A percentile compares a stretch with the other conserved stretches of the same genome.
These are phyloP conservation scores for Valencia hispanica DNA, from an alignment of 2,797 vertebrate genomes.

Conservation along the genomic window DNA sequence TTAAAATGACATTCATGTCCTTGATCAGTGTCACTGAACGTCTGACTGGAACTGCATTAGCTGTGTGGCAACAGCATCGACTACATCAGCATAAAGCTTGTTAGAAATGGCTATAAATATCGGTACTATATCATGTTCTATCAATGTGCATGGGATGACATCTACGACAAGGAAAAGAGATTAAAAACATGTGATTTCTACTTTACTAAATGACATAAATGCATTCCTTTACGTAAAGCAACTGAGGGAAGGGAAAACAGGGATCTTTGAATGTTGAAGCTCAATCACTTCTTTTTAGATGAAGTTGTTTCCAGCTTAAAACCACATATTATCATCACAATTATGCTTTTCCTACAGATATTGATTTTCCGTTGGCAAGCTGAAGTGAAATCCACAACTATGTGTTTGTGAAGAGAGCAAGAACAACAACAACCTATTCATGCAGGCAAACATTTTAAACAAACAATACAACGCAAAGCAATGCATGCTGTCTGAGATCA, in stretches of 20 bases:
- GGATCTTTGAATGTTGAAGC: slow-evolving; percentile 30
- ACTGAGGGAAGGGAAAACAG: background rate
- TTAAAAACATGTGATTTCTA: background rate
- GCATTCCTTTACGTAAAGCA: slow-evolving; percentile 40
- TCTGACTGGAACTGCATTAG: background rate
- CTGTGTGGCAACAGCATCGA: background rate
- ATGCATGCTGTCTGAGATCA: background rate
- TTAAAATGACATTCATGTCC: background rate
- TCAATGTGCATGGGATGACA: background rate
- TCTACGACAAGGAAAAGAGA: background rate
- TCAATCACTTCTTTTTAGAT: slow-evolving; percentile 27
- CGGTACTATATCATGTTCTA: background rate
- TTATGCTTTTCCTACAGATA: slow-evolving; percentile 23
- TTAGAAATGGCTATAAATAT: background rate
- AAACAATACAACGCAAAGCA: background rate
- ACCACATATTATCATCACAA: background rate
- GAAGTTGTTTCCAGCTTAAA: slow-evolving; percentile 13
- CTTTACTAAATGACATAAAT: slow-evolving; percentile 31
- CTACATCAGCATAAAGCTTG: background rate
- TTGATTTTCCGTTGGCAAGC: slow-evolving; percentile 35
- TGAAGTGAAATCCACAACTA: slow-evolving; percentile 10
- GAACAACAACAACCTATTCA: slow-evolving; percentile 16
- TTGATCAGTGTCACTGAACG: background rate
- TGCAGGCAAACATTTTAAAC: slow-evolving; percentile 14
- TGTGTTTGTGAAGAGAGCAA: slow-evolving; percentile 17